A percentile compares a stretch with the other conserved stretches of the same genome.
Evolutionary conservation across 92 coral and sea anemone genomes (phyloP).

Genomic region (Isaurus tuberculatus): DNA sequence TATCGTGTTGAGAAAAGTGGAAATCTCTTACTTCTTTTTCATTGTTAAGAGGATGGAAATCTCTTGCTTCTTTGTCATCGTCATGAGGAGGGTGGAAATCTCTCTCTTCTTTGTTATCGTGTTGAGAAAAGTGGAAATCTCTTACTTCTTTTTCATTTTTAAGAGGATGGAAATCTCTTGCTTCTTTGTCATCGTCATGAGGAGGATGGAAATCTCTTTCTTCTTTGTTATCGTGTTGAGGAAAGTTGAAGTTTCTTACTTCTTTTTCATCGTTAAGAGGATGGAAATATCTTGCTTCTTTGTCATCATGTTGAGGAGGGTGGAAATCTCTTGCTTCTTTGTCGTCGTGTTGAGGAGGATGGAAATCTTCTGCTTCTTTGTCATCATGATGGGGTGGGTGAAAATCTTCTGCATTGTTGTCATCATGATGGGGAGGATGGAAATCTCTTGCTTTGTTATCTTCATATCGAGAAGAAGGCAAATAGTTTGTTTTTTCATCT

Average conservation of each 20-base stretch:
- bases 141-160: neutral
- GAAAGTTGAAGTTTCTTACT: neutral
- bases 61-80: neutral
- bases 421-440: neutral
- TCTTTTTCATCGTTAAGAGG: neutral
- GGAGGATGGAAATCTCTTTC: neutral
- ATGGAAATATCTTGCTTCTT: neutral
- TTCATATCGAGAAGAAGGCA: neutral
- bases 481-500: neutral
- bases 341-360: neutral
- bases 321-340: neutral
- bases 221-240: neutral
- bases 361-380: neutral
- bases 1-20: neutral
- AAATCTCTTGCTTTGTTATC: neutral
- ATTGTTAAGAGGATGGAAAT: neutral
- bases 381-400: neutral
- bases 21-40: neutral
- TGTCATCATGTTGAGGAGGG: neutral
- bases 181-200: neutral
- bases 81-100: neutral
- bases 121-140: neutral
- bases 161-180: neutral
- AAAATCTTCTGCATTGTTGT: neutral
- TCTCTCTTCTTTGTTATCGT: neutral